Evolutionary conservation across 2,888 invertebrate species (phyloP), one percentile per base, ranked within the genome.

Genomic region (Melikaiella ostensackeni): DNA sequence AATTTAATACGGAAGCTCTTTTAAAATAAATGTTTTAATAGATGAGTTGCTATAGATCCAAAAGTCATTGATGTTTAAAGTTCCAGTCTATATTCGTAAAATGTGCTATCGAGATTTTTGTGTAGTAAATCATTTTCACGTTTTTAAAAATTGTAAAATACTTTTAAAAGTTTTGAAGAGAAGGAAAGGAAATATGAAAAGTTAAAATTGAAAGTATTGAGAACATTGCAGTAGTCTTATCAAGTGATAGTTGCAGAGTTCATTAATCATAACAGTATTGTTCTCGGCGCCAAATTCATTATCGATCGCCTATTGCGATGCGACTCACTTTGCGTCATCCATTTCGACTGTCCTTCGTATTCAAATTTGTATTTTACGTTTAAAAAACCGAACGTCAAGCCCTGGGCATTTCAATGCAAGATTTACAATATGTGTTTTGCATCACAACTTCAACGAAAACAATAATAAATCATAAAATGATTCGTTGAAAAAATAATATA

Each of bases 201-300:
- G 8, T 30, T 13, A 6, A 59, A 24, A 59, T 27, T 27, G 7
- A n/a, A 59, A 59, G 27, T 27, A 24, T 13, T 59, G 63, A 33
- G 11, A 63, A 50, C 9, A 50, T 50, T 50, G 50, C 50, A 21
- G 50, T 2, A 50, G 9, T 21, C n/a, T 50, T 50, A 50, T 50
- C 50, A 50, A 50, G 50, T 50, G 9, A n/a, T 8, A 50, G n/a
- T 50, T 21, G 9, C 33, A 30, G 19, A n/a, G 30, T 61, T 61
- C 30, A 61, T 61, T 16, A 9, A 13, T 57, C 57, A 27, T 57
- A 57, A 11, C 30, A 33, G n/a, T 63, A 35, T 63, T 63, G 27
- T 30, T 61, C 19, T n/a, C n/a, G 63, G n/a, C 63, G 63, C 21
- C 63, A 63, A 63, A 63, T 63, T 63, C 63, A 46, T 66, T n/a